Base-by-base conservation (phyloP, 2,888 invertebrate genomes). In the Drosophila melanosoma region DNA sequence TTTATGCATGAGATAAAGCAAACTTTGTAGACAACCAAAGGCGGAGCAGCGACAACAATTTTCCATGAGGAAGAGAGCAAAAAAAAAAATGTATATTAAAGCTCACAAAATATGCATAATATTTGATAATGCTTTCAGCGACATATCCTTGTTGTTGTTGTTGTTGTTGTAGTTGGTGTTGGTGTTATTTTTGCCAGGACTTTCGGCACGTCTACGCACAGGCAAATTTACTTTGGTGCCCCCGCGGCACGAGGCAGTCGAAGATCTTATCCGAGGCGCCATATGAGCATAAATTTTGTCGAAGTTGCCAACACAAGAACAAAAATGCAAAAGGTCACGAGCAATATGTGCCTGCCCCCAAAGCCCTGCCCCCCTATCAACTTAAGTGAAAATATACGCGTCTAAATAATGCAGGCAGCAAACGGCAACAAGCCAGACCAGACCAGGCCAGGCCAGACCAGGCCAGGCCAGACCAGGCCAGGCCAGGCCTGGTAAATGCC, bases 41-140 rank as follows among this genome's bases (percentile, higher is more conserved):
- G 69, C 72, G 59, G 56, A 79, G 66, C 70, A 74, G 65, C 69
- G 65, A 72, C 61, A 69, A 48, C 77, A 76, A 81, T 67, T 68
- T 76, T 76, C 67, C 76, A 79, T 45, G 52, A 58, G 42, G 36
- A 56, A 33, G 29, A 40, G 36, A 32, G 45, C 23, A 40, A 32
- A 60, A 66, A n/a, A n/a, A 82, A 67, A 82, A 77, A 75, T 76
- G 58, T 89, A 73, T 89, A 82, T 84, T 84, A 72, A 72, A 87
- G 76, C 82, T 76, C 63, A 77, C 79, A 87, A 89, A 89, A 86
- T 86, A 86, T 86, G 88, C 86, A 86, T 89, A 86, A 86, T 89
- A 87, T 86, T 89, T 89, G 89, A 87, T 89, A 86, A 86, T 89
- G 88, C 88, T 89, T 86, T 89, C 86, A 86, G 86, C 86, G 83